Evolutionary conservation across 2,888 invertebrate species (phyloP), one percentile per base, ranked within the genome.

Genomic region (Tuta absoluta): DNA sequence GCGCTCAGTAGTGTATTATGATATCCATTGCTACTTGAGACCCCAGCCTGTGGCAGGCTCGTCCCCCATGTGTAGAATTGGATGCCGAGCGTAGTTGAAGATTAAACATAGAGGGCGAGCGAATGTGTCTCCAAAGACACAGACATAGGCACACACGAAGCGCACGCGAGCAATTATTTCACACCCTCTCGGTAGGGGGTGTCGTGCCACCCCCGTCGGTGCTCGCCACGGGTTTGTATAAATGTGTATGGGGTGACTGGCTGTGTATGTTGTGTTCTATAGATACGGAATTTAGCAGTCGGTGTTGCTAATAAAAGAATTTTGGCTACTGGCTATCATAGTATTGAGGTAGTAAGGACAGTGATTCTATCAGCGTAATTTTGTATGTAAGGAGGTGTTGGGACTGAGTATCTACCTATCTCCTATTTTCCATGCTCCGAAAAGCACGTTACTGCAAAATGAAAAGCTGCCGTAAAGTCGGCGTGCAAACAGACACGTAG

Each of bases 111-210:
- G 21, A 21, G 21, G 21, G 12, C 51, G 24, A 24, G 14, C 23
- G 11, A 53, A 12, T 23, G 23, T 23, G 23, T 53, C 23, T 23
- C 23, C 23, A 23, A 11, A 53, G 63, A 70, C 66, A 69, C 66
- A 37, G 14, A 21, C 66, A 58, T 53, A 60, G 65, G 56, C 33
- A 63, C 59, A 69, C 72, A 75, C 72, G 71, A 66, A 67, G 63
- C 65, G 74, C 80, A 83, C 80, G 84, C 77, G 79, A 84, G 76
- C 84, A 85, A 87, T 89, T 87, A 88, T 83, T 81, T 76, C 75
- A 77, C 81, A 84, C 87, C 87, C 85, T 58, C 65, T 58, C 65
- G 19, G 66, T 64, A 68, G 67, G 72, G 81, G 80, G 78, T 75
- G 75, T 67, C 71, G 76, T 75, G 75, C 68, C 71, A 76, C 79